These are phyloP conservation scores for Muricea muricata DNA, from an alignment of 92 coral and sea anemone species.

Conservation along the genomic window DNA sequence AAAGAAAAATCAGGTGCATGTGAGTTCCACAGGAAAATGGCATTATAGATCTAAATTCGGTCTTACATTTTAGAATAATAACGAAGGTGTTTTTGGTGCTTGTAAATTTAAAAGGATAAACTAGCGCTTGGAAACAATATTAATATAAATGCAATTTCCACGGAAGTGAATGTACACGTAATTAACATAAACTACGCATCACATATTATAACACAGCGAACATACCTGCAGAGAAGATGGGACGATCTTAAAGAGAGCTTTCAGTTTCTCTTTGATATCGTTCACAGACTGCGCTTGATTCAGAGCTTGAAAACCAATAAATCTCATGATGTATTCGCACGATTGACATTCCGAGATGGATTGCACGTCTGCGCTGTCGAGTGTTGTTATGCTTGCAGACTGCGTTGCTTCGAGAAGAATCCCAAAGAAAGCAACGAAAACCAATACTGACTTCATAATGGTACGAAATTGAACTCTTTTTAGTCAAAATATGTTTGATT, in stretches of 20 bases:
- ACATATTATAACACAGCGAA: not conserved
- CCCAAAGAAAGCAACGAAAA: not conserved
- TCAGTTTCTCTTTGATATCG: constrained; percentile 11
- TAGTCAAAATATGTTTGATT: not conserved
- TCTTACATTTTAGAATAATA: too few relatives aligned
- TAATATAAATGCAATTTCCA: too few relatives aligned
- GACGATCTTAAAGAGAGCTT: constrained; percentile 13
- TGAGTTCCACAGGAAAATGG: too few relatives aligned
- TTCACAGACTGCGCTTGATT: constrained; percentile 16
- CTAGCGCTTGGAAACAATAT: too few relatives aligned
- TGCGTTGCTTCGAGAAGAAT: not conserved
- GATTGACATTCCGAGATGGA: constrained; percentile 8
- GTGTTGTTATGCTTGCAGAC: not conserved
- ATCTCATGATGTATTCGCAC: constrained; percentile 23
- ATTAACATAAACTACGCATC: not conserved
- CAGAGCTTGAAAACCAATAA: constrained; percentile 33
- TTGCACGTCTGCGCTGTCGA: not conserved
- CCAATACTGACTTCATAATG: not conserved
- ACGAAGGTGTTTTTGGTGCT: too few relatives aligned
- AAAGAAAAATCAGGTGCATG: too few relatives aligned
- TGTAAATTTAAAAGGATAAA: too few relatives aligned
- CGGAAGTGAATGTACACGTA: not conserved
- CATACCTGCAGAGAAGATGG: constrained; percentile 25
- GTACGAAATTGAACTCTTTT: not conserved
- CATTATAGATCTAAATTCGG: too few relatives aligned